phyloP scores from a whole-genome alignment of 2,888 invertebrate species.

The Physocephala rufipes region DNA sequence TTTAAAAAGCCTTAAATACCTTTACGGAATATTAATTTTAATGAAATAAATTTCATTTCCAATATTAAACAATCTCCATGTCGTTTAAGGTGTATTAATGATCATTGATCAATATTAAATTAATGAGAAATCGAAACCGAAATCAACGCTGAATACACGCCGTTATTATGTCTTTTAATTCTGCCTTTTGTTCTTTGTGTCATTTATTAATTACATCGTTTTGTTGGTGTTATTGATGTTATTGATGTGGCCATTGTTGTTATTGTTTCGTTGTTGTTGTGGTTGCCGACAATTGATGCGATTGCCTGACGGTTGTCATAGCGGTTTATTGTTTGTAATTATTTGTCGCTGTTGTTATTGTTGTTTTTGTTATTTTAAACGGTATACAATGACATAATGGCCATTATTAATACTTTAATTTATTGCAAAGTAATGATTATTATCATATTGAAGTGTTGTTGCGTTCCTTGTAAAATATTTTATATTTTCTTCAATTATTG shows the following conservation, averaged over 20 bases:
- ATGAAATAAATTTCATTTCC: no score
- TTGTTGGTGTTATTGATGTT: slow-evolving; percentile 10
- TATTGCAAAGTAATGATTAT: neutral
- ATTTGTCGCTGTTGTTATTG: neutral
- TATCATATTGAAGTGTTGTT: neutral
- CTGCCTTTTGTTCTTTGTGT: neutral
- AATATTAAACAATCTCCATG: no score
- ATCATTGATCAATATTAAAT: no score
- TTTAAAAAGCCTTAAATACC: no score
- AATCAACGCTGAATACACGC: neutral
- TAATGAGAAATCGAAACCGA: no score
- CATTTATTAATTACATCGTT: slow-evolving; percentile 14
- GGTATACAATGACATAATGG: neutral
- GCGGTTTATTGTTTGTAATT: neutral
- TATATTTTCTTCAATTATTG: no score
- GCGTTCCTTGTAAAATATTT: no score
- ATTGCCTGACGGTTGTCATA: neutral
- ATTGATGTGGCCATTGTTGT: neutral
- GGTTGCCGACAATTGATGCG: no score
- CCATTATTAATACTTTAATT: neutral
- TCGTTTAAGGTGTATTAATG: no score
- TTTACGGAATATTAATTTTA: no score
- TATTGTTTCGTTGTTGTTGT: neutral
- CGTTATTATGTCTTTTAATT: slow-evolving; percentile 1
- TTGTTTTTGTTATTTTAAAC: neutral